Conservation (phyloP, 2,797 vertebrate genomes). For the Nasua narica region DNA sequence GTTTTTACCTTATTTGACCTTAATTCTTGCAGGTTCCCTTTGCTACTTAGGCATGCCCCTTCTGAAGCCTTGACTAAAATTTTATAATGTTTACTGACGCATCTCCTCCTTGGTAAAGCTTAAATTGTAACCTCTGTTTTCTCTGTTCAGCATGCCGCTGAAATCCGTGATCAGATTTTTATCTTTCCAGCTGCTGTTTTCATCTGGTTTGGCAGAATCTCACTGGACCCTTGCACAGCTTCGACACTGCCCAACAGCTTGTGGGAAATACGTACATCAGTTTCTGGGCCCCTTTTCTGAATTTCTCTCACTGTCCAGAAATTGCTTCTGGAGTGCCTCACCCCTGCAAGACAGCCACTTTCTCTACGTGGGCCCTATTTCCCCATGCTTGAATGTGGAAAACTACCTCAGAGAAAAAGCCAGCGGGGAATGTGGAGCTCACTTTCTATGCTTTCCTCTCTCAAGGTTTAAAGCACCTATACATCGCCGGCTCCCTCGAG, state of each 20-base stretch:
- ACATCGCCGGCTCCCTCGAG: not conserved
- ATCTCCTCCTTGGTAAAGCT: not conserved
- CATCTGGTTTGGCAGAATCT: not conserved
- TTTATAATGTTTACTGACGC: not conserved
- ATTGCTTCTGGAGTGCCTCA: not conserved
- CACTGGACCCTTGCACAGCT: too few relatives aligned
- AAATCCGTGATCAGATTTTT: not conserved
- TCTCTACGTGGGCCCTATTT: not conserved
- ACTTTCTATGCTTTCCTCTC: not conserved
- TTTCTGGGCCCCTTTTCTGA: not conserved
- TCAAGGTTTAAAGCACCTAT: not conserved
- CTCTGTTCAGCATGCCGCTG: not conserved
- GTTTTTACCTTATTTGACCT: not conserved
- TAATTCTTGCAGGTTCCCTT: not conserved
- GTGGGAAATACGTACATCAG: accelerated
- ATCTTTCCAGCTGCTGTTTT: not conserved
- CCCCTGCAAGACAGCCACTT: not conserved
- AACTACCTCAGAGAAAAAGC: not conserved
- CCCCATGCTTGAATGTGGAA: not conserved
- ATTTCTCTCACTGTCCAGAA: not conserved
- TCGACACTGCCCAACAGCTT: not conserved
- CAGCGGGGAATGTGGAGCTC: not conserved
- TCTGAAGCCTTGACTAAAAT: not conserved
- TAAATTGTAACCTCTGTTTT: not conserved
- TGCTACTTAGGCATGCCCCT: not conserved